Evolutionary conservation across 2,113 vertebrate genomes (phyloP).

Genomic region (Origma solitaria): DNA sequence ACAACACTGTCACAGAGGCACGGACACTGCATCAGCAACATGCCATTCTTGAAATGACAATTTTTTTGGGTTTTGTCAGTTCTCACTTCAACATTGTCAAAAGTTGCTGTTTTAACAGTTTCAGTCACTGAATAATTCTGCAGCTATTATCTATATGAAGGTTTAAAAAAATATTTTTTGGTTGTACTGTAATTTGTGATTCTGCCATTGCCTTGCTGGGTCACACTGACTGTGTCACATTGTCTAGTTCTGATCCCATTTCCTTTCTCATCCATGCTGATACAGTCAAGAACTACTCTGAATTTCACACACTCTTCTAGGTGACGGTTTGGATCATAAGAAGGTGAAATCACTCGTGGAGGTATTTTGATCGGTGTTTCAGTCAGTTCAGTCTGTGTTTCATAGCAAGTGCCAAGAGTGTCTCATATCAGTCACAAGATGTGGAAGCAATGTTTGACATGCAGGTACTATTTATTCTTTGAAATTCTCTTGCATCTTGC

Average conservation of each 20-base stretch:
- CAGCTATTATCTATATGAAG: not conserved
- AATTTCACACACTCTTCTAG: not conserved
- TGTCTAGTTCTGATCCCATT: not conserved
- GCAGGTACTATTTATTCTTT: not conserved
- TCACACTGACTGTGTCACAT: not conserved
- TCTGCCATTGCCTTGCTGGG: not conserved
- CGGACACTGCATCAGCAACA: not conserved
- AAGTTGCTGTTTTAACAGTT: not conserved
- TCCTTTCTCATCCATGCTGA: not conserved
- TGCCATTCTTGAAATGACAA: not conserved
- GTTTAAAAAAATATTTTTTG: not conserved
- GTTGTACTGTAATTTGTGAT: not conserved
- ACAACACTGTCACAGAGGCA: not conserved
- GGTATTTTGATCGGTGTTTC: not conserved
- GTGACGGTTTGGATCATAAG: not conserved
- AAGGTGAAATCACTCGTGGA: not conserved
- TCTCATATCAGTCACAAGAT: not conserved
- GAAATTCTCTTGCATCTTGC: not conserved
- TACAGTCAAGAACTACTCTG: not conserved
- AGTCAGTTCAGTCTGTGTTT: not conserved
- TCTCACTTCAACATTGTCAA: not conserved
- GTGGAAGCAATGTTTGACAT: not conserved
- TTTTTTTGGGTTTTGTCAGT: no score
- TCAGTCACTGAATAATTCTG: not conserved
- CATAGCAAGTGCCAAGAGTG: not conserved